Conservation (phyloP, 2,113 vertebrate species). For the Cisticola juncidis region DNA sequence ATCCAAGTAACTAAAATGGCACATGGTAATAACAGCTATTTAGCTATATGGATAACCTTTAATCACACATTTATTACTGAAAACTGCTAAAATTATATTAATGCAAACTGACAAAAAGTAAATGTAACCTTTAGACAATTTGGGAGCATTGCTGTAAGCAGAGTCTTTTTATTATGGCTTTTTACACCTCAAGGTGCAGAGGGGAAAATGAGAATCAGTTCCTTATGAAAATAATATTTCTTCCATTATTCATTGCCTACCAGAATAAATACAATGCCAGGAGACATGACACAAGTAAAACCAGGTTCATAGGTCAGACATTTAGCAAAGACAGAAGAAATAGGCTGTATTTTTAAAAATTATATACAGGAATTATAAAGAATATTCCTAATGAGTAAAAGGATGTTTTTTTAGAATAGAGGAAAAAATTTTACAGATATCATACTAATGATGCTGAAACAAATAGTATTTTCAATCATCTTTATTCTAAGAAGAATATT, state of each 20-base stretch:
- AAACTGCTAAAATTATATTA: not conserved
- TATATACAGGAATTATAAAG: not conserved
- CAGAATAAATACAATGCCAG: not conserved
- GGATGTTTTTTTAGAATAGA: not conserved
- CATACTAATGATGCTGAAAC: not conserved
- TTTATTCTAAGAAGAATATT: not conserved
- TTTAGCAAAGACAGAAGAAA: not conserved
- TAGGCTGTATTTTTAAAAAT: not conserved
- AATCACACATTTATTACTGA: constrained; percentile 66
- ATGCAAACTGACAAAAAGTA: not conserved
- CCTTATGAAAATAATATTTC: not conserved
- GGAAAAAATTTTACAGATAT: not conserved
- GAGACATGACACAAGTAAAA: not conserved
- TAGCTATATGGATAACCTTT: constrained; percentile 52
- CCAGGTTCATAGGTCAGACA: not conserved
- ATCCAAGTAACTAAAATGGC: constrained; percentile 57
- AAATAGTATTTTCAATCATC: not conserved
- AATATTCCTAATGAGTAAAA: not conserved
- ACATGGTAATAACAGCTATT: constrained; percentile 63
- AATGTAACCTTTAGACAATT: constrained; percentile 1
- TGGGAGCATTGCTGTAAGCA: not conserved
- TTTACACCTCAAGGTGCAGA: not conserved
- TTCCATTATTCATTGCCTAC: not conserved
- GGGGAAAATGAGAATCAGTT: not conserved
- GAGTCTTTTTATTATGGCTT: not conserved